Percentiles rank a stretch among this genome's conserved stretches.
These are phyloP conservation scores for Scolopax mira DNA, from an alignment of 2,113 vertebrate genomes.

Conservation along the genomic window DNA sequence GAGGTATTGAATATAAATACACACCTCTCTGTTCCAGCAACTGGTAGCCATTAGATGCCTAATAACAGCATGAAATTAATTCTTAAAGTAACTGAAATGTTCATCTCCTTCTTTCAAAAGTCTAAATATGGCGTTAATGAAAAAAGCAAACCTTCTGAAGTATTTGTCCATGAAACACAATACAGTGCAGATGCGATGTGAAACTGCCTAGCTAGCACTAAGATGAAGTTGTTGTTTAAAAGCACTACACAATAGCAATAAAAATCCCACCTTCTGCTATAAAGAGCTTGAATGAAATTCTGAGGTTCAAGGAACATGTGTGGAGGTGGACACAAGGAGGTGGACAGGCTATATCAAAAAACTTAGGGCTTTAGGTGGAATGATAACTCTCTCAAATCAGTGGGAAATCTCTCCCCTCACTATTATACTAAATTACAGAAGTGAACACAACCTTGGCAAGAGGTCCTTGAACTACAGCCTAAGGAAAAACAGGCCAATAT, in stretches of 20 bases:
- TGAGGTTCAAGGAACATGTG: background rate
- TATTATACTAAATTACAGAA: conserved; percentile 12
- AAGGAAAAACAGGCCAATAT: background rate
- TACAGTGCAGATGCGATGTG: background rate
- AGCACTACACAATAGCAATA: background rate
- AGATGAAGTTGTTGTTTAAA: background rate
- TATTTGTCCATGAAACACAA: background rate
- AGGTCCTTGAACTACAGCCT: conserved; percentile 6
- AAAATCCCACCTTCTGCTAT: background rate
- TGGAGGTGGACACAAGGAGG: background rate
- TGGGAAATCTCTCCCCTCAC: background rate
- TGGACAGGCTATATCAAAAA: background rate
- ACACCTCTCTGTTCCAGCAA: background rate
- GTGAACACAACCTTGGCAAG: background rate
- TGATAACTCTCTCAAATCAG: background rate
- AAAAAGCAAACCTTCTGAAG: background rate
- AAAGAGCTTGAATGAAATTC: background rate
- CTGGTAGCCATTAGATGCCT: background rate
- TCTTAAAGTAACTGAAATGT: background rate
- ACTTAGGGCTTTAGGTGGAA: background rate
- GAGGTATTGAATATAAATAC: background rate
- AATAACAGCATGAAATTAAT: background rate
- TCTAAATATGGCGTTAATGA: background rate
- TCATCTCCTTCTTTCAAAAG: background rate
- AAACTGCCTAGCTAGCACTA: background rate